These are phyloP conservation scores for Periplaneta americana DNA, from an alignment of 1,140 invertebrate species.

Conservation along the genomic window DNA sequence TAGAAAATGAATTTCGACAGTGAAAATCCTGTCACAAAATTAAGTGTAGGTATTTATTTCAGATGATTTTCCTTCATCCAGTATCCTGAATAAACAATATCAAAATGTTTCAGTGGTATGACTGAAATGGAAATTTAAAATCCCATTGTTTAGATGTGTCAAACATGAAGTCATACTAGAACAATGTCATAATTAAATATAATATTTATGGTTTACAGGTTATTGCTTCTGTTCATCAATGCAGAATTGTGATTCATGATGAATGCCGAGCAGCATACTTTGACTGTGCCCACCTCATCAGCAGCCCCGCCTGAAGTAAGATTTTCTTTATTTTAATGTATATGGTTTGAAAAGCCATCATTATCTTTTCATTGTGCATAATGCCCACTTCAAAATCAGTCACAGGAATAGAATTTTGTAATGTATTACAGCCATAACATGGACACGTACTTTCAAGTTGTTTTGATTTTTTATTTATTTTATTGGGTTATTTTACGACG, in stretches of 20 bases:
- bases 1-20: no score
- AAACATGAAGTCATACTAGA: background rate
- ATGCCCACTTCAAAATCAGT: background rate
- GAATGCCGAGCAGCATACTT: slow-evolving; percentile 45
- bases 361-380: no score
- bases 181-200: background rate
- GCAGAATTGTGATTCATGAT: slow-evolving; percentile 34
- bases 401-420: background rate
- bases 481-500: no score
- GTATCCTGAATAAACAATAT: background rate
- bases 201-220: no score
- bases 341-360: no score
- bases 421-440: no score
- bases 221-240: background rate
- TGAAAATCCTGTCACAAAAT: no score
- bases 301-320: slow-evolving; percentile 44
- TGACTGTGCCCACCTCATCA: slow-evolving; percentile 38
- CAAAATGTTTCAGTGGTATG: background rate
- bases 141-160: background rate
- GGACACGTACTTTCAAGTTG: no score
- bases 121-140: background rate
- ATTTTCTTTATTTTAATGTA: slow-evolving; percentile 14
- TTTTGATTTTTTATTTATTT: no score
- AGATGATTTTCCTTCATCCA: background rate
- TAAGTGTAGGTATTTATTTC: background rate